Base-by-base conservation (phyloP, 2,797 vertebrate species). In the Hemibagrus guttatus region DNA sequence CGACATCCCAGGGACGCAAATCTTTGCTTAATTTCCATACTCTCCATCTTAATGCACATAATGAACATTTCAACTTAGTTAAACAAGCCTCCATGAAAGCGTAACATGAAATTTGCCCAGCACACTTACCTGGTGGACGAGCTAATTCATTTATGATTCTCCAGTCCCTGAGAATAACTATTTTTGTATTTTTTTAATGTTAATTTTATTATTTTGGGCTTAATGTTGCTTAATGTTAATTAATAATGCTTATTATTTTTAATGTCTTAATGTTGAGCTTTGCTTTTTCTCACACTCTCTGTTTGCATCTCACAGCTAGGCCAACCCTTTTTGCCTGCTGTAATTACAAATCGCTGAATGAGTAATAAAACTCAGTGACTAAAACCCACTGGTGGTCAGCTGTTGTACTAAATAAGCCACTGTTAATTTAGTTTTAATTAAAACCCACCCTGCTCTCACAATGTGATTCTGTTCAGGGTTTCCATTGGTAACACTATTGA, bases 331-430 rank as follows among this genome's bases (percentile, higher is more conserved):
- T 1, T 39, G 90, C 92, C 91, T 88, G 90, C 91, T 90, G 90
- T 94, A 94, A 94, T 94, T 92, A 93, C 91, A 88, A 89, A 90
- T 85, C 91, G 82, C 88, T 89, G 58, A 92, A 92, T 87, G 92
- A 86, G 90, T 46, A 78, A 63, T 19, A 21, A 85, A 90, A 91
- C 89, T 87, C n/a, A 3, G 17, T 31, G 23, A 3, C 39, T 63
- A 81, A 63, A 23, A 66, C 63, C 42, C 63, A 52, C 46, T 31
- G 46, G 63, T 82, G 26, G 81, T 52, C 63, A 52, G 54, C 17
- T 68, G 19, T 17, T 82, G 11, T 82, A 68, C 63, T 82, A 82
- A 82, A 68, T 66, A 82, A 66, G 9, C 81, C 17, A 52, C 63
- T 68, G 81, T 82, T 82, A 1, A 23, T 52, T 66, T 23, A 31